Base-by-base conservation (phyloP, 2,113 vertebrate genomes). In the Galbula dea region DNA sequence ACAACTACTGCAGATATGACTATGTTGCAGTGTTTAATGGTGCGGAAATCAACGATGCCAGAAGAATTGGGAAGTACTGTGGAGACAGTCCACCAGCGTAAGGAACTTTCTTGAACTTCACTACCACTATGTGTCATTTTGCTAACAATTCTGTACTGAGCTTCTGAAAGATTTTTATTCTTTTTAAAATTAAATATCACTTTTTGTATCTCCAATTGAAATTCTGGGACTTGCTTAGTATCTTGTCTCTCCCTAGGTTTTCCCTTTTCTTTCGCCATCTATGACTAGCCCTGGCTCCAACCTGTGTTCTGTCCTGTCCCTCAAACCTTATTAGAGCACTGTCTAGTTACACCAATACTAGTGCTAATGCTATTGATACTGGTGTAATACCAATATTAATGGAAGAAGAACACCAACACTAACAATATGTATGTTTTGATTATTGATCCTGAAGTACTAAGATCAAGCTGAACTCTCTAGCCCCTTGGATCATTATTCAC, bases 1-100 rank as follows among this genome's bases (percentile, higher is more conserved):
- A 99, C 81, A 99, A 99, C 98, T 99, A 99, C 96, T 99, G 99
- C 96, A 98, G 99, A 79, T 99, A 99, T 0, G 99, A 99, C 94
- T 99, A 98, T 4, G 98, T 99, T 46, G 98, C 99, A 30, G 98
- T 99, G 90, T 99, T 99, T 95, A 99, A 99, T 8, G 99, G 99
- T 27, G 98, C 98, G 4, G 99, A 99, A 97, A 98, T 98, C 93
- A 98, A 99, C 1, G 99, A 99, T 18, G 98, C 99, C 11, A 98
- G 97, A 96, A 98, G 98, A 96, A 99, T 99, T 32, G 99, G 99
- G 15, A 99, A 99, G 94, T 99, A 98, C 86, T 99, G 99, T 29
- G 99, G 99, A 15, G 99, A 99, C 95, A 99, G 98, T 51, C 99
- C 99, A 80, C 99, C 99, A 48, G 98, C 96, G 99, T 99, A 97